These are phyloP conservation scores for Bathynomus jamesi DNA, from an alignment of 1,140 invertebrate species.

Conservation along the genomic window DNA sequence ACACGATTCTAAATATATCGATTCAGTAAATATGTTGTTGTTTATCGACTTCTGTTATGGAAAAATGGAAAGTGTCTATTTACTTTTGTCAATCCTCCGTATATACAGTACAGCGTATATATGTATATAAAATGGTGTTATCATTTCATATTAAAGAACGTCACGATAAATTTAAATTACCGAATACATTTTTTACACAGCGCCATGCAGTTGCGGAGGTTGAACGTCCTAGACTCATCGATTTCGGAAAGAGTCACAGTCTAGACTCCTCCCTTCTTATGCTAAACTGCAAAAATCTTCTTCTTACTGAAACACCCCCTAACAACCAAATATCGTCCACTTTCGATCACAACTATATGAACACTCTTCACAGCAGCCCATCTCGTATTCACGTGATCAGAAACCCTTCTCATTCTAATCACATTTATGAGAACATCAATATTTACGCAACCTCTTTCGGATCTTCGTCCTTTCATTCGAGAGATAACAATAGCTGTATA, in stretches of 20 bases:
- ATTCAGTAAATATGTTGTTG: too few relatives aligned
- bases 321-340: background rate
- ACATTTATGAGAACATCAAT: background rate
- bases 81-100: too few relatives aligned
- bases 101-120: too few relatives aligned
- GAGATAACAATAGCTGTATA: background rate
- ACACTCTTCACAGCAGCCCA: background rate
- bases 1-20: too few relatives aligned
- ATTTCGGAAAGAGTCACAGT: slow-evolving; percentile 71
- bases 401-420: background rate
- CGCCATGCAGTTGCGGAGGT: background rate
- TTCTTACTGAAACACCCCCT: background rate
- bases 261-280: slow-evolving; percentile 54
- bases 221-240: slow-evolving; percentile 52
- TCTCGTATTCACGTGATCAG: background rate
- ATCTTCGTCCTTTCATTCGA: background rate
- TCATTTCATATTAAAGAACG: too few relatives aligned
- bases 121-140: too few relatives aligned
- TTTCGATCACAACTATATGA: background rate
- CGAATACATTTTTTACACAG: background rate
- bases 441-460: background rate
- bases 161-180: background rate
- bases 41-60: too few relatives aligned
- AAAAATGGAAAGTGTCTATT: too few relatives aligned
- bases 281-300: slow-evolving; percentile 12